Percentiles rank a stretch among this genome's conserved stretches.
phyloP scores from a whole-genome alignment of 1,140 invertebrate genomes.

The Papilio polytes region DNA sequence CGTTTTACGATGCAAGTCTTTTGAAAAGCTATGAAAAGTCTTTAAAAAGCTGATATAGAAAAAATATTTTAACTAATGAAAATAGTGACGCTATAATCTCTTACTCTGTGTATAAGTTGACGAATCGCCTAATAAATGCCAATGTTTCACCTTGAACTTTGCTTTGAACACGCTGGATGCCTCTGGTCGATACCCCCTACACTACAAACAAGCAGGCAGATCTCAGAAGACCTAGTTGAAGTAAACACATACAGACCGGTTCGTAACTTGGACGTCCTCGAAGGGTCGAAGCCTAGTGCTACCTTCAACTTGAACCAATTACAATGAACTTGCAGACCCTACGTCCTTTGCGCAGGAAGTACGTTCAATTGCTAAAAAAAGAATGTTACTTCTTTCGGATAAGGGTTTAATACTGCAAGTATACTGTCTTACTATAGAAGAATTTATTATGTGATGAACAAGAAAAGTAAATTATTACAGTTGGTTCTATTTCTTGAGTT shows the following conservation, averaged over 20 bases:
- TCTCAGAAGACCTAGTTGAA: constrained; percentile 55
- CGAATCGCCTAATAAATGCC: constrained; percentile 79
- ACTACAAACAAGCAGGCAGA: constrained; percentile 57
- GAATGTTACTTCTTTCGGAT: not conserved
- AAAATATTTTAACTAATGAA: not conserved
- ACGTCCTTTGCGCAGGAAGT: constrained; percentile 31
- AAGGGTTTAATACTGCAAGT: no score
- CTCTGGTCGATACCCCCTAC: constrained; percentile 57
- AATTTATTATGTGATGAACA: no score
- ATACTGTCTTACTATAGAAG: no score
- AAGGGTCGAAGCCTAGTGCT: constrained; percentile 48
- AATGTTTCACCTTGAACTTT: constrained; percentile 80
- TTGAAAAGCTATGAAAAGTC: no score
- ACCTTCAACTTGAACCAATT: constrained; percentile 47
- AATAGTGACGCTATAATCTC: constrained; percentile 37
- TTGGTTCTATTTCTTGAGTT: no score
- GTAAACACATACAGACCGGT: constrained; percentile 62
- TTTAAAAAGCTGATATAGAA: not conserved
- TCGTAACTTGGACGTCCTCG: constrained; percentile 49
- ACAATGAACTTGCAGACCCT: constrained; percentile 12
- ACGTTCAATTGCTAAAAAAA: not conserved
- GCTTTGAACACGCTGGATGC: constrained; percentile 66
- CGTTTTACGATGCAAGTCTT: no score
- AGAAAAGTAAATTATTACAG: no score
- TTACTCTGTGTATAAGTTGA: constrained; percentile 60